Conservation (phyloP, 2,113 vertebrate genomes). For the Chaenogobius annularis region DNA sequence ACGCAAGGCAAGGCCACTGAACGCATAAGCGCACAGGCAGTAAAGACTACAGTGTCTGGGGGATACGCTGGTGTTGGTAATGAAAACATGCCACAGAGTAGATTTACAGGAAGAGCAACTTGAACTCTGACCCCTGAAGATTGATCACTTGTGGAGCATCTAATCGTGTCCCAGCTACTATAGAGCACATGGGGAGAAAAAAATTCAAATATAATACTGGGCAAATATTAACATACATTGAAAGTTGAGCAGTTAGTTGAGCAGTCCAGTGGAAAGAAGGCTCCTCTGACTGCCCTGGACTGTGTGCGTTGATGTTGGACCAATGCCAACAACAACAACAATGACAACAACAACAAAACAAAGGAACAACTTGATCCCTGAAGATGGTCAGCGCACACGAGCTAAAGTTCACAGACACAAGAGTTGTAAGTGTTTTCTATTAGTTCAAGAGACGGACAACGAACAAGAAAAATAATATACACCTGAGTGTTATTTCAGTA, state of each 20-base stretch:
- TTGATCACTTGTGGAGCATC: slow-evolving; percentile 57
- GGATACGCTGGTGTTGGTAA: slow-evolving; percentile 63
- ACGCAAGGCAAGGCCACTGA: slow-evolving; percentile 65
- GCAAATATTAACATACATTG: background rate
- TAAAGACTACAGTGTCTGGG: slow-evolving; percentile 25
- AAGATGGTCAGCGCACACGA: background rate
- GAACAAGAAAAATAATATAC: background rate
- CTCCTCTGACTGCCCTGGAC: background rate
- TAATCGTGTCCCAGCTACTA: slow-evolving; percentile 57
- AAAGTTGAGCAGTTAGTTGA: too few relatives aligned
- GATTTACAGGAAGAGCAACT: slow-evolving; percentile 74
- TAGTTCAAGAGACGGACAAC: background rate
- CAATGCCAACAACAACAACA: background rate
- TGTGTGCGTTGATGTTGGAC: too few relatives aligned
- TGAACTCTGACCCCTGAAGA: slow-evolving; percentile 61
- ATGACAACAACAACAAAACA: too few relatives aligned
- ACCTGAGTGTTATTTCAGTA: too few relatives aligned
- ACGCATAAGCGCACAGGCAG: slow-evolving; percentile 19
- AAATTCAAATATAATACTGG: background rate
- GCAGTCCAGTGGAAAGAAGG: too few relatives aligned
- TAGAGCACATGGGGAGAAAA: background rate
- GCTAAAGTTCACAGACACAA: too few relatives aligned
- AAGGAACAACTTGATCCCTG: slow-evolving; percentile 15
- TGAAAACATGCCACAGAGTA: slow-evolving; percentile 74
- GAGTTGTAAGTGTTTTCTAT: slow-evolving; percentile 2